Base-by-base conservation (phyloP, 1,140 invertebrate species). In the Pygmarrhopalites habei region DNA sequence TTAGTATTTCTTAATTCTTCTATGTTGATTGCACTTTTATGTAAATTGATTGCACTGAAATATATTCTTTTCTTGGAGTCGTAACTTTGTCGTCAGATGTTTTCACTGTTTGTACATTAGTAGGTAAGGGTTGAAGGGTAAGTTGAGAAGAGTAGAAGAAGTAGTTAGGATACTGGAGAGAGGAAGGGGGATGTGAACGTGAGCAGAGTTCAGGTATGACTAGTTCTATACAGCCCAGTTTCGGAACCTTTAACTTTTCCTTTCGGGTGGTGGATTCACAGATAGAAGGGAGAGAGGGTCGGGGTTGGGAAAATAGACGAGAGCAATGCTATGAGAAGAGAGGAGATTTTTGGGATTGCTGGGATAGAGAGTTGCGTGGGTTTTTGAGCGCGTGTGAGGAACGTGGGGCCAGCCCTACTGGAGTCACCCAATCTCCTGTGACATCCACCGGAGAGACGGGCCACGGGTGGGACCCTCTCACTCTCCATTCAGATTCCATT, bases 151-250 rank as follows among this genome's bases (percentile, higher is more conserved):
- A 12, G 29, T 32, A 51, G 10, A 32, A 30, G n/a, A 4, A 60
- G 3, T 12, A 52, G 44, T 17, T 21, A 47, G 58, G 28, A 52
- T 14, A 23, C 2, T n/a, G n/a, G 19, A 15, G 4, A 59, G 25
- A 49, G 29, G n/a, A 25, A 4, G 46, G 58, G 30, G 26, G 15
- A 2, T 60, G 53, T 57, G 56, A 14, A 12, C 29, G 23, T 32
- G 51, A 59, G 30, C 28, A 61, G 58, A 67, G 66, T 67, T 57
- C 59, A 67, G 66, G 66, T 64, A 67, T 67, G 66, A 67, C 66
- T 67, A 60, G 47, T 26, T 41, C 19, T 14, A 57, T 28, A 46
- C 29, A 35, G 23, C 17, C 35, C 23, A 64, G 28, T n/a, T 52
- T 41, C 55, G 23, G 46, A 58, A 44, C 44, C 62, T 64, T 64